Evolutionary conservation across 2,113 vertebrate genomes (phyloP), one percentile per base, ranked within the genome.

Genomic region (Mesocricetus auratus): DNA sequence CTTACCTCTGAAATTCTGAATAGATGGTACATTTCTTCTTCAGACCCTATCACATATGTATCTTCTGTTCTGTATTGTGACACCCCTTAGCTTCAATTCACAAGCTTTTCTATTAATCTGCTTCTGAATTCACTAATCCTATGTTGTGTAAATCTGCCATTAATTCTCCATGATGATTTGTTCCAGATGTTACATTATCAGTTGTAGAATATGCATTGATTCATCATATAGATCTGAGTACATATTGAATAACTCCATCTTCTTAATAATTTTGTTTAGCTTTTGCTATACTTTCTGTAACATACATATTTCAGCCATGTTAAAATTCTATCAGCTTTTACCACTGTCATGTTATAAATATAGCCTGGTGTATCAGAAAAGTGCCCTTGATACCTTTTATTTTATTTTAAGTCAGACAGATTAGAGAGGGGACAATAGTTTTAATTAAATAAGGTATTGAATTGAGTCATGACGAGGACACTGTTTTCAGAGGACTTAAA

Each of bases 201-300:
- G 5, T 85, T 96, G 21, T 75, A 47, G 4, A 86, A 66, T 78
- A 87, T 45, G 31, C 17, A 50, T 86, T 92, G 3, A 68, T 31
- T 58, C 10, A 16, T 73, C 92, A 58, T 39, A 39, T 7, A 58
- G 13, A 83, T 33, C 50, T 50, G n/a, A n/a, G n/a, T n/a, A n/a
- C n/a, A n/a, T n/a, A n/a, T n/a, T 26, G 22, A 60, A 93, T 82
- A 86, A 58, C 8, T 7, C 7, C 10, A 62, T 36, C 1, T 45
- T 53, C 73, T 68, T 79, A 79, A 29, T 56, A 5, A 58, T 47
- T 87, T 78, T 86, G 3, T 79, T 93, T 10, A 89, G 58, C 1
- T 58, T 86, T 93, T 86, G 10, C 9, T 90, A 21, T 64, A 24
- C 31, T 88, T 89, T 75, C 16, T 60, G 56, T 56, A 91, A 71